phyloP scores from a whole-genome alignment of 2,113 vertebrate species.

The Amia ocellicauda region DNA sequence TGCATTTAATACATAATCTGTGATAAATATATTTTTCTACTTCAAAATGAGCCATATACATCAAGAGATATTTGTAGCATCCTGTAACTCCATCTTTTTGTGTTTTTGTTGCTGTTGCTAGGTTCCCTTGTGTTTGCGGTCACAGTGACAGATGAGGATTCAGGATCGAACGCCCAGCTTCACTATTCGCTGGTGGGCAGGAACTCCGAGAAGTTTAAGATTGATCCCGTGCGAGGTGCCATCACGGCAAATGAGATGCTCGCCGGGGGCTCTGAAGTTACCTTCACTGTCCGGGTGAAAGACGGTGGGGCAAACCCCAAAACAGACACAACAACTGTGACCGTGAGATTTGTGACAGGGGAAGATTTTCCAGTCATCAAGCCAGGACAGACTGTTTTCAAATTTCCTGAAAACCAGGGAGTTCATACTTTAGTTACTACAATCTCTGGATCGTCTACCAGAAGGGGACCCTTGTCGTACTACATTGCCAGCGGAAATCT shows the following conservation, averaged over 20 bases:
- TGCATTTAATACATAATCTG: no score
- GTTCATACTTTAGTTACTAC: constrained; percentile 78
- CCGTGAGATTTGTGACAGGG: constrained; percentile 83
- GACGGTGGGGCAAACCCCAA: constrained; percentile 77
- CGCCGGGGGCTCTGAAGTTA: constrained; percentile 78
- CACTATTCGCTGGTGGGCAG: constrained; percentile 87
- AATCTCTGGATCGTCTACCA: constrained; percentile 74
- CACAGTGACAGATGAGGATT: constrained; percentile 89
- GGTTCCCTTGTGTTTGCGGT: constrained; percentile 93
- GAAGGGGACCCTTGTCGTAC: constrained; percentile 83
- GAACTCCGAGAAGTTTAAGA: constrained; percentile 86
- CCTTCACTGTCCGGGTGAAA: constrained; percentile 85
- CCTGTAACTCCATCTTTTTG: no score
- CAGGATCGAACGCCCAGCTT: constrained; percentile 82
- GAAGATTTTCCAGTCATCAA: constrained; percentile 83
- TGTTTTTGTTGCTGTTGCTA: constrained; percentile 47
- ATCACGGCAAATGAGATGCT: constrained; percentile 79
- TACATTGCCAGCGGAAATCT: constrained; percentile 93
- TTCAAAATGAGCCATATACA: no score
- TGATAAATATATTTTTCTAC: no score
- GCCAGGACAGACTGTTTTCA: constrained; percentile 75
- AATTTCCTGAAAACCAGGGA: constrained; percentile 84
- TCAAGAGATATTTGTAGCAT: no score
- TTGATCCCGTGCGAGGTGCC: constrained; percentile 83
- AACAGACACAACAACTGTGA: constrained; percentile 88